Base-by-base conservation (phyloP, 1,140 invertebrate species). In the Kradibia gibbosae region DNA sequence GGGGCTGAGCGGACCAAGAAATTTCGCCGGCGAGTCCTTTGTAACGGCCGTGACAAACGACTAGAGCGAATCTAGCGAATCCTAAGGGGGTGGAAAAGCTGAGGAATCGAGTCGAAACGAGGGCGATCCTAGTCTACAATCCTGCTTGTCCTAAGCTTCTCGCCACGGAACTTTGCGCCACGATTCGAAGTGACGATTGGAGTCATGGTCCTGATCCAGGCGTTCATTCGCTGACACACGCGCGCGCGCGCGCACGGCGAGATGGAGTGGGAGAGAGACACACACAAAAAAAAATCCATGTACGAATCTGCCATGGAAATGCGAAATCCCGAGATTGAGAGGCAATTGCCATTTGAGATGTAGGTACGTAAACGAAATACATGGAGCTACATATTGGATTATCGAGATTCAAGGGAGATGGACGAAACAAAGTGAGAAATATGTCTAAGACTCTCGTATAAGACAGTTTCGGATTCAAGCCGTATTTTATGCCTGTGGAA, bases 41-140 rank as follows among this genome's bases (percentile, higher is more conserved):
- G 67, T 72, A 48, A 42, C 31, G 50, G n/a, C 31, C 10, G 48
- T 78, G 76, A 78, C 76, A 78, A 78, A 78, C 76, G 76, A 53
- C 67, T 17, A 36, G 42, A 20, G 34, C 34, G 62, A 67, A 5
- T 13, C 50, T 53, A 11, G 3, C 50, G 50, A n/a, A n/a, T n/a
- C n/a, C n/a, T n/a, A n/a, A n/a, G n/a, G n/a, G n/a, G n/a, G n/a
- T n/a, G n/a, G n/a, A n/a, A n/a, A n/a, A n/a, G n/a, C n/a, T n/a
- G n/a, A n/a, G n/a, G n/a, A n/a, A n/a, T n/a, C n/a, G n/a, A n/a
- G n/a, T n/a, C n/a, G n/a, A n/a, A n/a, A n/a, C n/a, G n/a, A n/a
- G n/a, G n/a, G n/a, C n/a, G n/a, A n/a, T n/a, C n/a, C n/a, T n/a
- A n/a, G n/a, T n/a, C n/a, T n/a, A n/a, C n/a, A n/a, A n/a, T n/a